Evolutionary conservation across 2,888 invertebrate species (phyloP).

Genomic region (Myopa testacea): DNA sequence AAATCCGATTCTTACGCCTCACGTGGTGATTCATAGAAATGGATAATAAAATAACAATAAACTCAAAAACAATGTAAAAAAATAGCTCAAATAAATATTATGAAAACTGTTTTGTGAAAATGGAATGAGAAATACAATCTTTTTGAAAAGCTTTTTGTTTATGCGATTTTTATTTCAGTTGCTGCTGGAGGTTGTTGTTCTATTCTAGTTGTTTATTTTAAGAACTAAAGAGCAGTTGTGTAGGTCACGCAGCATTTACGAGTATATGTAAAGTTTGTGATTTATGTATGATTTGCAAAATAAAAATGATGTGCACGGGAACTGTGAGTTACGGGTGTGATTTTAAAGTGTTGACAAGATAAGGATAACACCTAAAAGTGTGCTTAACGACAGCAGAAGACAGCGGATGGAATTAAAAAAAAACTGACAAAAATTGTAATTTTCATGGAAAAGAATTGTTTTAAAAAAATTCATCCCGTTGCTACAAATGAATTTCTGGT

Average conservation of each 20-base stretch:
- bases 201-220: neutral
- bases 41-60: no score
- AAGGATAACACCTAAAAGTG: neutral
- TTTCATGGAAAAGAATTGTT: no score
- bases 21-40: no score
- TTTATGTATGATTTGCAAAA: neutral
- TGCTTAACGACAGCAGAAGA: neutral
- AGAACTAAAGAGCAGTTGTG: neutral
- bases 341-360: neutral
- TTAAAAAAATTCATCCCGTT: no score
- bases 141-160: no score
- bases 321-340: neutral
- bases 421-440: neutral
- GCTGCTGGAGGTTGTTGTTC: conserved; percentile 14
- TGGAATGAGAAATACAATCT: no score
- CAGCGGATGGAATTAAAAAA: neutral
- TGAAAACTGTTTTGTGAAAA: no score
- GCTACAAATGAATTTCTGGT: no score
- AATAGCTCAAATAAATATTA: no score
- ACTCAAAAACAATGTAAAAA: no score
- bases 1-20: no score
- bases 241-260: conserved; percentile 9
- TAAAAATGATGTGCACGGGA: neutral
- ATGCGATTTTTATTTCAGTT: neutral
- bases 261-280: neutral